Evolutionary conservation across 2,113 vertebrate species (phyloP).

Genomic region (Ivindomyrus marchei): DNA sequence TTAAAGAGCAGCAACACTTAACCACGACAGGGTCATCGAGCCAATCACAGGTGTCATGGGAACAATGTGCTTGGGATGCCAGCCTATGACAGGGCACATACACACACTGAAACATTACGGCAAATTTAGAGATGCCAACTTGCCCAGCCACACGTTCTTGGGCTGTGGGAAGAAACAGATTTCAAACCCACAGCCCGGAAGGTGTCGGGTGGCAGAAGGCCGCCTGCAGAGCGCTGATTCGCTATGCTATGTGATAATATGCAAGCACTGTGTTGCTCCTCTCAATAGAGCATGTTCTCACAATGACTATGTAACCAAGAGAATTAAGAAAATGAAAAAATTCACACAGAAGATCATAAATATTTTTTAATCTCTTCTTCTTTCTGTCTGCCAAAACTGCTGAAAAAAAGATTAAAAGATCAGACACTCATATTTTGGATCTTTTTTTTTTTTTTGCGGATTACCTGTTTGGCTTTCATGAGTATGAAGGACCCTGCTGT

Average conservation of each 20-base stretch:
- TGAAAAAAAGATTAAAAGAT: not conserved
- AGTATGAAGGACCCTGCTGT: not conserved
- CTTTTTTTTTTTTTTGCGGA: not conserved
- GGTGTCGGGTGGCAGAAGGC: not conserved
- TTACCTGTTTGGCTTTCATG: not conserved
- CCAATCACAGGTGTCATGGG: not conserved
- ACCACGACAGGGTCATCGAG: not conserved
- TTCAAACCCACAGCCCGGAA: not conserved
- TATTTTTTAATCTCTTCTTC: not conserved
- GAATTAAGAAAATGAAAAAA: not conserved
- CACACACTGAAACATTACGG: not conserved
- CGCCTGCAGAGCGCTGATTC: accelerated
- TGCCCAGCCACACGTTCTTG: not conserved
- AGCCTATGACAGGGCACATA: not conserved
- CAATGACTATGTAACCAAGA: not conserved
- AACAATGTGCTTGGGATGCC: not conserved
- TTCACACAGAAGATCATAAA: not conserved
- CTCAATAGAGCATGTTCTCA: not conserved
- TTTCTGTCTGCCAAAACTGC: not conserved
- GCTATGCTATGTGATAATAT: not conserved
- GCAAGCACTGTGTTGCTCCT: not conserved
- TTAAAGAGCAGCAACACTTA: not conserved
- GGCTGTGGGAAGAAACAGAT: not conserved
- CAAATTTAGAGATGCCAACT: not conserved
- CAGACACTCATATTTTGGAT: not conserved